These are phyloP conservation scores for Corythornis madagascariensis DNA, from an alignment of 2,113 vertebrate species.

Conservation along the genomic window DNA sequence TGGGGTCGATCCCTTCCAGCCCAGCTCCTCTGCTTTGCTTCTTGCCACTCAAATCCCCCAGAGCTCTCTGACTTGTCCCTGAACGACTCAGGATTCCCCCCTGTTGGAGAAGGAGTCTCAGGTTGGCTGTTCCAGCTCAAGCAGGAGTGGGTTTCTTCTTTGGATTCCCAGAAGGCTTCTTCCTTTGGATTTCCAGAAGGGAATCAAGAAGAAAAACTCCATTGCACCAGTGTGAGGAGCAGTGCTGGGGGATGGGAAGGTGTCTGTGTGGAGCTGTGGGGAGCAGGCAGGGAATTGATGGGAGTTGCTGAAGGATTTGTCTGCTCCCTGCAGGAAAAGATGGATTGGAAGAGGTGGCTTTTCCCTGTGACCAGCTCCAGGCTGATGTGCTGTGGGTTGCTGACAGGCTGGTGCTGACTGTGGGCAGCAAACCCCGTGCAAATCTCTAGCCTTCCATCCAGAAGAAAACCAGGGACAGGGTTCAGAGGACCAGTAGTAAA, in stretches of 20 bases:
- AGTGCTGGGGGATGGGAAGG: background rate
- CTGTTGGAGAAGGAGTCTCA: background rate
- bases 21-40: background rate
- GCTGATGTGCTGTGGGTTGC: background rate
- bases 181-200: too few species aligned
- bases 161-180: too few species aligned
- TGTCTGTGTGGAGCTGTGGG: accelerated
- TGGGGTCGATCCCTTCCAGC: background rate
- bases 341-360: background rate
- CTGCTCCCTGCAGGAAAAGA: background rate
- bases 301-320: background rate
- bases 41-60: background rate
- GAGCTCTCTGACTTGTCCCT: background rate
- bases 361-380: background rate
- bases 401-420: background rate
- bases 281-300: background rate
- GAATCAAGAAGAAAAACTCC: too few species aligned
- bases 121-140: background rate
- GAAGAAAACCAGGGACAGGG: background rate
- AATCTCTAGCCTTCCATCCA: background rate
- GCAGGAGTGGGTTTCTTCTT: background rate
- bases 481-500: background rate
- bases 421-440: background rate
- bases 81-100: background rate
- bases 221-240: accelerated